phyloP scores from a whole-genome alignment of 2,113 vertebrate species.

The Oreamnos americanus region DNA sequence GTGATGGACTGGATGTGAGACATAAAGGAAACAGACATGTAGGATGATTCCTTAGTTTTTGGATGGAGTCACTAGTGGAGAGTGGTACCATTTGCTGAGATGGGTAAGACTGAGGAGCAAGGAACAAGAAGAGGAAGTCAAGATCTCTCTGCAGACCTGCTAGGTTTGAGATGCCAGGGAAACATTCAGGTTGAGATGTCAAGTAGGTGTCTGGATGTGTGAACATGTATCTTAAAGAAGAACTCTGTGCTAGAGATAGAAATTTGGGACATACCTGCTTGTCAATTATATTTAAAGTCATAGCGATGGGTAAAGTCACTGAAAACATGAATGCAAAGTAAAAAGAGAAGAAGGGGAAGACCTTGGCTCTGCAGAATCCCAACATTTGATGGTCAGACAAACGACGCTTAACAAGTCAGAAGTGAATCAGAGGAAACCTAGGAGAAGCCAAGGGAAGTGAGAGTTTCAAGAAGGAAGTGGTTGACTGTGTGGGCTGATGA shows the following conservation, averaged over 20 bases:
- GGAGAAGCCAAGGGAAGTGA: background rate
- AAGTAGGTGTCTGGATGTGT: background rate
- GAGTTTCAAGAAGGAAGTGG: constrained; percentile 29
- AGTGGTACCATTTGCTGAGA: background rate
- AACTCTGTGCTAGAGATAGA: background rate
- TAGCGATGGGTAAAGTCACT: background rate
- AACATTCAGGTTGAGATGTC: background rate
- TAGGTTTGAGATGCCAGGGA: background rate
- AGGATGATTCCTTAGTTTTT: background rate
- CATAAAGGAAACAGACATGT: background rate
- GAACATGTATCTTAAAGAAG: background rate
- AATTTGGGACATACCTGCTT: background rate
- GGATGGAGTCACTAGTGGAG: background rate
- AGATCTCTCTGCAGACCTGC: background rate
- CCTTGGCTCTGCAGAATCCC: background rate
- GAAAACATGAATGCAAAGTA: background rate
- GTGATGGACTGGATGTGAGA: background rate
- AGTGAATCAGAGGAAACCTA: background rate
- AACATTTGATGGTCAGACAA: background rate
- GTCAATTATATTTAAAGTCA: background rate
- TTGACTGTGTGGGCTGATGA: background rate
- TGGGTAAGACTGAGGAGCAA: background rate
- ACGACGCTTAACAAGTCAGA: background rate
- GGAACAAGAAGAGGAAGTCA: background rate
- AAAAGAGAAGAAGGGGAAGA: background rate